phyloP scores from a whole-genome alignment of 1,140 invertebrate genomes.

The Caenorhabditis latens region DNA sequence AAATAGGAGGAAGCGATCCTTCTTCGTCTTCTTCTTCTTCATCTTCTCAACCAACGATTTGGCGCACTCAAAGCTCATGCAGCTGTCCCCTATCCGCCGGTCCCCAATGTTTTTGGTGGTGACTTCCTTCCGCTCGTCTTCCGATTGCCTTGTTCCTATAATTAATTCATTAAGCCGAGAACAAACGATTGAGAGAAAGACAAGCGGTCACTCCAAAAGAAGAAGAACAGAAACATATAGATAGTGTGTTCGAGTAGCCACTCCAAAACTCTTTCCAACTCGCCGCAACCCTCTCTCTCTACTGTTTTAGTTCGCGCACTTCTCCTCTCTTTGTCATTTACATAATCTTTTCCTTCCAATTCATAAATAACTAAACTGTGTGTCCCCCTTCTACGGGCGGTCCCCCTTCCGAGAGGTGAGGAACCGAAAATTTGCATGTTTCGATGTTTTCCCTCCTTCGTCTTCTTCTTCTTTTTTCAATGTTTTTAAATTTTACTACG shows the following conservation, averaged over 20 bases:
- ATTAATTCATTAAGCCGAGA: conserved; percentile 56
- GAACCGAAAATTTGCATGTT: conserved; percentile 52
- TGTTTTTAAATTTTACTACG: background rate
- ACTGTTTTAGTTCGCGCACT: background rate
- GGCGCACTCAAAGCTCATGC: conserved; percentile 52
- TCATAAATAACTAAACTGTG: conserved; percentile 56
- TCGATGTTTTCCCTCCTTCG: background rate
- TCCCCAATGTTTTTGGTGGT: background rate
- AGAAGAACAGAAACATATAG: conserved; percentile 18
- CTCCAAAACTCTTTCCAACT: conserved; percentile 1
- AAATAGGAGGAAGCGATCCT: conserved; percentile 26
- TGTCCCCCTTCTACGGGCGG: background rate
- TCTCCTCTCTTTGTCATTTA: conserved; percentile 38
- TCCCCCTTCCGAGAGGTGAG: background rate
- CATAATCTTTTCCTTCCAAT: conserved; percentile 36
- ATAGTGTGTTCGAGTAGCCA: conserved; percentile 44
- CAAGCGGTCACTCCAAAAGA: background rate
- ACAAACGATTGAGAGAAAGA: conserved; percentile 4
- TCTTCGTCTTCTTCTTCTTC: conserved; percentile 18
- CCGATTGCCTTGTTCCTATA: conserved; percentile 55
- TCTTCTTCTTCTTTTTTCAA: background rate
- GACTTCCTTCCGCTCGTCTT: conserved; percentile 26
- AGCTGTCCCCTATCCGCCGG: conserved; percentile 5
- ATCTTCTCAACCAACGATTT: conserved; percentile 10
- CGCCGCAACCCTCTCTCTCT: background rate